A percentile compares a stretch with the other conserved stretches of the same genome.
Conservation (phyloP, 1,140 invertebrate species). For the Listronotus oregonensis region DNA sequence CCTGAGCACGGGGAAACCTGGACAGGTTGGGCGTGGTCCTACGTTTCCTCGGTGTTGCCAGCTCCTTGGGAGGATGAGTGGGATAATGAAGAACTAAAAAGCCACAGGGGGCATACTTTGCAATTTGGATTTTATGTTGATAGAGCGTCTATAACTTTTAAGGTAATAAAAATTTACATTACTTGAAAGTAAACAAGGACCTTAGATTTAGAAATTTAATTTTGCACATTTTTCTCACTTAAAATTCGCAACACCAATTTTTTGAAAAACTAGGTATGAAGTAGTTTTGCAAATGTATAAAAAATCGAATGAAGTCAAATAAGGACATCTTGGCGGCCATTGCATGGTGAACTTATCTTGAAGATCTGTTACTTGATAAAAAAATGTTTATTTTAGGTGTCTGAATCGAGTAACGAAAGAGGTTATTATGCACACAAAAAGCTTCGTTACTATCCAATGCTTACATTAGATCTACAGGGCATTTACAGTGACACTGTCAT, state of each 20-base stretch:
- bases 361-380: no score
- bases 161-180: slow-evolving; percentile 34
- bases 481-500: slow-evolving; percentile 50
- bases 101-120: slow-evolving; percentile 43
- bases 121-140: slow-evolving; percentile 55
- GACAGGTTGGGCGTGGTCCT: slow-evolving; percentile 56
- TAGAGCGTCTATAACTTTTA: slow-evolving; percentile 52
- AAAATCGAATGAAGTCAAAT: no score
- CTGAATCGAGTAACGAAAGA: slow-evolving; percentile 47
- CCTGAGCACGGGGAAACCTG: slow-evolving; percentile 42
- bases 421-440: slow-evolving; percentile 52
- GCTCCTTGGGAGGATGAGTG: slow-evolving; percentile 47
- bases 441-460: slow-evolving; percentile 50
- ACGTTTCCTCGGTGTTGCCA: slow-evolving; percentile 52
- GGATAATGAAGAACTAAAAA: slow-evolving; percentile 39
- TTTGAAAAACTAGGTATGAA: no score
- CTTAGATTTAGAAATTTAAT: no score
- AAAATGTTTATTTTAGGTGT: slow-evolving; percentile 51
- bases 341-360: no score
- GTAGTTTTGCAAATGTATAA: no score
- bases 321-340: no score
- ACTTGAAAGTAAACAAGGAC: no score
- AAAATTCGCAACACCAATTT: no score
- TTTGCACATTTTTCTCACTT: no score
- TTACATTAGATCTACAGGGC: slow-evolving; percentile 50